Evolutionary conservation across 2,797 vertebrate genomes (phyloP).

Genomic region (Gymnopithys bicolor): DNA sequence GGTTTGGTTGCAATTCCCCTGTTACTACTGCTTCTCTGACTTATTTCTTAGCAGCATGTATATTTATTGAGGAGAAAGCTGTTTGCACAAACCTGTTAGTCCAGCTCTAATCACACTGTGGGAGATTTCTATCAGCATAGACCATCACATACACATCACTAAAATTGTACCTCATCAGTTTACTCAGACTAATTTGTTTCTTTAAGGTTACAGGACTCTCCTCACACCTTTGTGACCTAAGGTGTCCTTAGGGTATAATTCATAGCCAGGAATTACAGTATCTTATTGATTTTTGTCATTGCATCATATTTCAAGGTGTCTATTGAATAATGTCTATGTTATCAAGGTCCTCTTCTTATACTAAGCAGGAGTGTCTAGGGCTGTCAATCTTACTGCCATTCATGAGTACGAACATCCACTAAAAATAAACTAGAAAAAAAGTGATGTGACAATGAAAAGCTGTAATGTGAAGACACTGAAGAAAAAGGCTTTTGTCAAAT

Average conservation of each 20-base stretch:
- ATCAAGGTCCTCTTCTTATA: background rate
- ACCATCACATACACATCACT: background rate
- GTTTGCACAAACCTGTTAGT: background rate
- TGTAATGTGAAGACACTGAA: slow-evolving; percentile 47
- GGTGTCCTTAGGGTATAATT: background rate
- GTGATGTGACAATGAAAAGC: slow-evolving; percentile 53
- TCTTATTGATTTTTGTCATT: slow-evolving; percentile 31
- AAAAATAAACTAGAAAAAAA: slow-evolving; percentile 56
- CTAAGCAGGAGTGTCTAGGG: slow-evolving; percentile 6
- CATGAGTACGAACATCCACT: slow-evolving; percentile 7
- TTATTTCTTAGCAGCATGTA: background rate
- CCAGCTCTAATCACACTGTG: background rate
- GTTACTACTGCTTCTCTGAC: background rate
- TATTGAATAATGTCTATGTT: background rate
- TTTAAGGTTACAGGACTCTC: background rate
- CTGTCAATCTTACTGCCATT: slow-evolving; percentile 50
- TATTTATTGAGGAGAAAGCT: background rate
- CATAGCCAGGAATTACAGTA: slow-evolving; percentile 2
- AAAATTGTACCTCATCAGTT: background rate
- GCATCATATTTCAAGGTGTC: slow-evolving; percentile 11
- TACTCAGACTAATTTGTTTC: background rate
- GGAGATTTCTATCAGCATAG: background rate
- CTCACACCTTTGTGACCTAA: background rate
- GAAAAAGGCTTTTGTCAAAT: slow-evolving; percentile 50
- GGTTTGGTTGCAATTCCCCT: background rate